A percentile compares a stretch with the other conserved stretches of the same genome.
phyloP scores from a whole-genome alignment of 2,888 invertebrate genomes.

The Oscheius myriophilus region DNA sequence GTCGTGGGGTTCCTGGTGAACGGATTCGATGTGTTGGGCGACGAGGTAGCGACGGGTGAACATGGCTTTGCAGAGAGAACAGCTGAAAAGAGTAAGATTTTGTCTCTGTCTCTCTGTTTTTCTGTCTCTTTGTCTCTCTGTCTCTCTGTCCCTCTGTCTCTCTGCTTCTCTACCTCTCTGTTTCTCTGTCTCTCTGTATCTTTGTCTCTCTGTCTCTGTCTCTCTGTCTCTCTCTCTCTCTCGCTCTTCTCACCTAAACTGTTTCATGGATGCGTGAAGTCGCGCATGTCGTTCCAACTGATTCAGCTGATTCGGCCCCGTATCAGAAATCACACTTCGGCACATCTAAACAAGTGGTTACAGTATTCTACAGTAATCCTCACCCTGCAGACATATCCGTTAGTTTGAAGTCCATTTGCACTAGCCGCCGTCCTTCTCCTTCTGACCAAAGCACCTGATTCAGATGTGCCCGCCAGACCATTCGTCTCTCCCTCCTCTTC shows the following conservation, averaged over 20 bases:
- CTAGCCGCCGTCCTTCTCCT: neutral
- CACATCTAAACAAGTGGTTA: neutral
- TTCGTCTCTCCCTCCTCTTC: neutral
- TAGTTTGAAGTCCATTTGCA: neutral
- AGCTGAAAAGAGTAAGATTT: constrained; percentile 32
- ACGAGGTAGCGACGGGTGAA: constrained; percentile 42
- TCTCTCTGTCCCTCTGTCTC: neutral
- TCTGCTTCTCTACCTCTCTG: neutral
- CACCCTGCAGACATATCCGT: neutral
- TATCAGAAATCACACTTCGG: constrained; percentile 32
- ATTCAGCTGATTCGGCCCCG: constrained; percentile 42
- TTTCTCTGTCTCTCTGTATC: too few relatives aligned
- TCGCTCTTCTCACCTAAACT: constrained; percentile 35
- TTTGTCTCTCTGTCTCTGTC: neutral
- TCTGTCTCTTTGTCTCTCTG: neutral
- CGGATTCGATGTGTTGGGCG: constrained; percentile 9
- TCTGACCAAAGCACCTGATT: neutral
- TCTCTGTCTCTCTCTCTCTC: neutral
- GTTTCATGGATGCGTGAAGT: constrained; percentile 48
- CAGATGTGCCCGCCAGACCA: neutral
- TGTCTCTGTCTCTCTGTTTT: neutral
- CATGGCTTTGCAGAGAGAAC: constrained; percentile 39
- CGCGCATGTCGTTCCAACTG: constrained; percentile 44
- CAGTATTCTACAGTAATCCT: neutral
- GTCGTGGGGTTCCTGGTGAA: constrained; percentile 3